These are phyloP conservation scores for Drosophila paranaensis DNA, from an alignment of 2,888 invertebrate species.

Conservation along the genomic window DNA sequence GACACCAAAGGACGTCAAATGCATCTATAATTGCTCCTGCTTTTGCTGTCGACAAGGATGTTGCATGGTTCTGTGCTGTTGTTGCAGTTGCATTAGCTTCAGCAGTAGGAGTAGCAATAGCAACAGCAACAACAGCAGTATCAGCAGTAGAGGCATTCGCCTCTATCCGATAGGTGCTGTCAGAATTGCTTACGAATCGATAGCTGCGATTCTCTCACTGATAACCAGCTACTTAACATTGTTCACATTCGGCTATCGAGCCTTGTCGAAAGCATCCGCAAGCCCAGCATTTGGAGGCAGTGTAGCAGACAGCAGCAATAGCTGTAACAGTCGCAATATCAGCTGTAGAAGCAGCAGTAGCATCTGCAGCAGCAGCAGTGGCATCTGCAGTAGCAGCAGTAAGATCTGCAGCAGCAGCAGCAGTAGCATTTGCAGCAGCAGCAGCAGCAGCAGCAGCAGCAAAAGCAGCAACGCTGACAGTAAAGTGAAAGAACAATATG, in stretches of 20 bases:
- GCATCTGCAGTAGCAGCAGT: background rate
- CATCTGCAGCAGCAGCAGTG: background rate
- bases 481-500: conserved; percentile 47
- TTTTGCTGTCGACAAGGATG: conserved; percentile 70
- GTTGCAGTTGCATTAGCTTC: conserved; percentile 48
- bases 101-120: conserved; percentile 5
- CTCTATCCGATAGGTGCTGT: conserved; percentile 32
- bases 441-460: background rate
- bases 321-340: background rate
- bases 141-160: background rate
- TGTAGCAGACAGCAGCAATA: background rate
- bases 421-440: background rate
- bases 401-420: background rate
- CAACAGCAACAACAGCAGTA: background rate
- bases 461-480: conserved; percentile 7
- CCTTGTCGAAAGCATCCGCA: background rate
- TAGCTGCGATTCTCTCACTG: conserved; percentile 36
- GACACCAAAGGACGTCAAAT: conserved; percentile 29
- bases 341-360: background rate
- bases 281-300: background rate
- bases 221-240: conserved; percentile 42
- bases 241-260: conserved; percentile 12
- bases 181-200: conserved; percentile 46
- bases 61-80: conserved; percentile 57
- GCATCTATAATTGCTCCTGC: conserved; percentile 65